Base-by-base conservation (phyloP, 1,140 invertebrate genomes). In the Sinella curviseta region DNA sequence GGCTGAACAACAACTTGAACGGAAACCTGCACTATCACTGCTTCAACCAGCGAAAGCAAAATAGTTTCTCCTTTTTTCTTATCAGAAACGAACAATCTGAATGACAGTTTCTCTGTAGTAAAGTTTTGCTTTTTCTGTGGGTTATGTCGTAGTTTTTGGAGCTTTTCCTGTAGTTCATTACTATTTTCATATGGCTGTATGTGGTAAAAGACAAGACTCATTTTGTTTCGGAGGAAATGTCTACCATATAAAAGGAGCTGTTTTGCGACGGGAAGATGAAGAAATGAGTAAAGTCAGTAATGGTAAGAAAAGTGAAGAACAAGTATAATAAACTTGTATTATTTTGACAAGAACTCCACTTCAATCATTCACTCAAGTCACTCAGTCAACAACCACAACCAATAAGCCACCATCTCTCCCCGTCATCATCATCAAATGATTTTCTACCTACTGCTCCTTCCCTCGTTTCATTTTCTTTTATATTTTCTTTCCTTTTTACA, bases 361-460 rank as follows among this genome's bases (percentile, higher is more conserved):
- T 70, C 65, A 70, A 70, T 70, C 65, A 70, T 70, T 70, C 28
- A 60, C 8, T 60, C 57, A 60, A 48, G 57, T 60, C 57, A 60
- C 12, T 17, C 3, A 60, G 55, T 14, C 55, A 65, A 26, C 57
- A 65, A 65, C 57, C 57, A 65, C 16, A 4, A n/a, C n/a, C n/a
- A n/a, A n/a, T n/a, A n/a, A n/a, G n/a, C n/a, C n/a, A n/a, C n/a
- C n/a, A n/a, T n/a, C n/a, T n/a, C n/a, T n/a, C n/a, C n/a, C n/a
- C n/a, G n/a, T n/a, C n/a, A n/a, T n/a, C n/a, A n/a, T n/a, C n/a
- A n/a, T n/a, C n/a, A n/a, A n/a, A n/a, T n/a, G n/a, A n/a, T n/a
- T n/a, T n/a, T n/a, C n/a, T n/a, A 65, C 57, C 57, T 65, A 8
- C 16, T 65, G 8, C 20, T 65, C 24, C 57, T 26, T 65, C 14